Base-by-base conservation (phyloP, 2,888 invertebrate species). In the Drosophila stalkeri region DNA sequence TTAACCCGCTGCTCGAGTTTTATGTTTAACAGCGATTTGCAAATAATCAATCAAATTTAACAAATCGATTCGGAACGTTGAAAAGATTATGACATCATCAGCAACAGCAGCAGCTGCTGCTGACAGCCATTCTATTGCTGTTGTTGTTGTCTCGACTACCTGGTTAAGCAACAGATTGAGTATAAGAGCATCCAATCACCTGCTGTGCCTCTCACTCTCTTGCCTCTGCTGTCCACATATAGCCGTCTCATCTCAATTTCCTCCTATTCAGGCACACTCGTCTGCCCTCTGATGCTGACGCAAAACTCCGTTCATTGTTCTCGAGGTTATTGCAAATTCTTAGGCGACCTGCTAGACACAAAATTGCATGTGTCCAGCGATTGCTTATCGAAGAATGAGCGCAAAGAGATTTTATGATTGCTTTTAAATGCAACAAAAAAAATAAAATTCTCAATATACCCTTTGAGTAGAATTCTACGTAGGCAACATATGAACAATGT, bases 1-100 rank as follows among this genome's bases (percentile, higher is more conserved):
- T 81, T 57, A 64, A 65, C 49, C 51, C 37, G 54, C 41, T 46
- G 47, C 33, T 31, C 16, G 49, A 56, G 23, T 55, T 62, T 46
- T 64, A 54, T 71, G 51, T 74, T 71, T 47, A 64, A 52, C 56
- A 69, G 52, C 37, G n/a, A 46, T 35, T 61, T 64, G 39, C 75
- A 41, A 57, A 73, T 67, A 75, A 87, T 87, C 82, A 76, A 82
- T 87, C 86, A 87, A 87, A 65, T 67, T 66, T 67, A 65, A 54
- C 63, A 67, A 61, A 56, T 67, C 49, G 68, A 62, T 75, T 35
- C 27, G 18, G 27, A 18, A 20, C 33, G 33, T 4, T 51, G 12
- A 7, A 31, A 14, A 39, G 37, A 67, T 52, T 51, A 63, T 46
- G 51, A 54, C 67, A 47, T 39, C 64, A 57, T 54, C 71, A 35